These are phyloP conservation scores for Nannoperca australis DNA, from an alignment of 2,797 vertebrate genomes.

Conservation along the genomic window DNA sequence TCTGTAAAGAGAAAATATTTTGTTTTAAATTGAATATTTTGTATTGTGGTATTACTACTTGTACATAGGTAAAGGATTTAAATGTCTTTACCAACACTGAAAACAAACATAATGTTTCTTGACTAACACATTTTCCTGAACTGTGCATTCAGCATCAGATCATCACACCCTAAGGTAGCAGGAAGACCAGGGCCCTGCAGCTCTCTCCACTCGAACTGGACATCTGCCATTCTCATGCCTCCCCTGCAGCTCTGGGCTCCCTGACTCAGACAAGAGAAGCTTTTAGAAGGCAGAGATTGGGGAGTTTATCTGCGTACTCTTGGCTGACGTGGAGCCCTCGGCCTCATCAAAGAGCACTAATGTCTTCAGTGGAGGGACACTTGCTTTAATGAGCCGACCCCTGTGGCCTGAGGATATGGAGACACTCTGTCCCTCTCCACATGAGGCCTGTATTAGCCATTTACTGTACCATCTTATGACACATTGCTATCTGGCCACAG, in stretches of 20 bases:
- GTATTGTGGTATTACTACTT: background rate
- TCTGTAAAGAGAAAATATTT: background rate
- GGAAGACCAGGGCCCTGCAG: constrained; percentile 22
- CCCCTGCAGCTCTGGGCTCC: constrained; percentile 34
- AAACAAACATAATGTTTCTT: constrained; percentile 10
- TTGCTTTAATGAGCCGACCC: constrained; percentile 57
- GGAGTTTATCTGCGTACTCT: constrained; percentile 63
- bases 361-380: constrained; percentile 45
- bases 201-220: constrained; percentile 23
- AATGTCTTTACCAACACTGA: background rate
- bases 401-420: constrained; percentile 64
- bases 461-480: constrained; percentile 57
- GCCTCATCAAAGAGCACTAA: constrained; percentile 66
- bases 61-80: background rate
- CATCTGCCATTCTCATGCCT: constrained; percentile 22
- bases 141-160: constrained; percentile 12
- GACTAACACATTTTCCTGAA: background rate
- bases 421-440: constrained; percentile 55
- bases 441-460: constrained; percentile 37
- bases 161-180: constrained; percentile 12
- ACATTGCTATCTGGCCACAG: constrained; percentile 50
- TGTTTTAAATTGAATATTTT: background rate
- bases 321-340: constrained; percentile 53
- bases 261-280: constrained; percentile 59
- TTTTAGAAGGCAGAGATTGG: constrained; percentile 66